These are phyloP conservation scores for Menidia menidia DNA, from an alignment of 2,797 vertebrate genomes.

Conservation along the genomic window DNA sequence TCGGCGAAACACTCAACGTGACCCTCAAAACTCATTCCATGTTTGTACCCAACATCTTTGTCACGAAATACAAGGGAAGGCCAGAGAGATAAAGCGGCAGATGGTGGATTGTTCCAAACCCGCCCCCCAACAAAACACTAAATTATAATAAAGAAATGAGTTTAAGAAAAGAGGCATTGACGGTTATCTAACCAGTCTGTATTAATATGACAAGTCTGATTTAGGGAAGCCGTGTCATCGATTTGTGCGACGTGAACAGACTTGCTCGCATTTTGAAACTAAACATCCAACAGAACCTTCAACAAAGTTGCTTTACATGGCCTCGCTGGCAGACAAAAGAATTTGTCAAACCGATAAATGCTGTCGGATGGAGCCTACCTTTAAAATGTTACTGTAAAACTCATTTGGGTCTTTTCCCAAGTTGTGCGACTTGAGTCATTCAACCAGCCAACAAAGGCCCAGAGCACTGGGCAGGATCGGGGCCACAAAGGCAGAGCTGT, in stretches of 20 bases:
- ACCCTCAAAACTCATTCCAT: conserved; percentile 20
- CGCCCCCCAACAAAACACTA: too few relatives aligned
- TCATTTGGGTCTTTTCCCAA: conserved; percentile 8
- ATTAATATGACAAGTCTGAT: neutral
- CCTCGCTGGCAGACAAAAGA: conserved; percentile 4
- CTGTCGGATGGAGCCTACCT: conserved; percentile 11
- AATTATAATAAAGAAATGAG: too few relatives aligned
- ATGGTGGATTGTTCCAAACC: neutral
- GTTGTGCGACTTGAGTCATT: conserved; percentile 30
- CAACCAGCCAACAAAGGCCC: conserved; percentile 18
- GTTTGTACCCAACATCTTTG: conserved; percentile 9
- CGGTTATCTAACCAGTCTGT: neutral
- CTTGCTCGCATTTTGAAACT: neutral
- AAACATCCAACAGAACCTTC: conserved; percentile 28
- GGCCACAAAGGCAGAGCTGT: conserved; percentile 63
- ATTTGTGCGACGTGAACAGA: conserved; percentile 1
- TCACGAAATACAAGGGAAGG: neutral
- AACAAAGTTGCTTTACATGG: neutral
- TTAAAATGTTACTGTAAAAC: conserved; percentile 8
- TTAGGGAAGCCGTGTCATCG: neutral
- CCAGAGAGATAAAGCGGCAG: neutral
- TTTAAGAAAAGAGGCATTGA: too few relatives aligned
- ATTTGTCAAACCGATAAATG: neutral
- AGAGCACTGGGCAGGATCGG: conserved; percentile 40
- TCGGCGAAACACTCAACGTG: conserved; percentile 16